Conservation (phyloP, 2,797 vertebrate genomes). For the Jordanella pulchra region DNA sequence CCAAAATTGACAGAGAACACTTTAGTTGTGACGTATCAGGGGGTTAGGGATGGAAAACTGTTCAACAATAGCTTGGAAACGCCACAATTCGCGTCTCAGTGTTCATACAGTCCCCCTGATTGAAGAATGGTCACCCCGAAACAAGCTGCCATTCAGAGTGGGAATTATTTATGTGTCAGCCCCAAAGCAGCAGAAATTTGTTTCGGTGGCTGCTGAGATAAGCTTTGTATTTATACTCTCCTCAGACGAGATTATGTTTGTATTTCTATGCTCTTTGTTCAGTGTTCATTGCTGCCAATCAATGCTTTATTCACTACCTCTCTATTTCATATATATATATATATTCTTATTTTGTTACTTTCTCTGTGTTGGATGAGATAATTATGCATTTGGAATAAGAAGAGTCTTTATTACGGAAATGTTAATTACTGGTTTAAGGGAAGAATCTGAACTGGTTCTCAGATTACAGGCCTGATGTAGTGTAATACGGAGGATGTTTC, state of each 20-base stretch:
- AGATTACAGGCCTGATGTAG: constrained; percentile 62
- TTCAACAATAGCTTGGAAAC: constrained; percentile 45
- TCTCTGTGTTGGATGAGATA: constrained; percentile 48
- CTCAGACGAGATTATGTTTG: constrained; percentile 43
- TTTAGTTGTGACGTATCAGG: constrained; percentile 28
- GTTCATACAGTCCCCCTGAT: constrained; percentile 26
- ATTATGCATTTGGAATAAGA: constrained; percentile 59
- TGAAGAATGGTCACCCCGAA: constrained; percentile 29
- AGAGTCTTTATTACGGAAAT: constrained; percentile 33
- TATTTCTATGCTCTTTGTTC: constrained; percentile 48
- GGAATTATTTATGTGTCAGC: constrained; percentile 46
- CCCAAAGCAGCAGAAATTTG: constrained; percentile 39
- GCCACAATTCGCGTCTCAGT: constrained; percentile 24
- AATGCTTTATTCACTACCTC: constrained; percentile 79
- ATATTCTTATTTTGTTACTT: constrained; percentile 60
- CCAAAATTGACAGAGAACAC: constrained; percentile 39
- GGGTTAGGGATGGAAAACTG: constrained; percentile 17
- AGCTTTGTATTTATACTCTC: constrained; percentile 66
- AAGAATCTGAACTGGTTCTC: constrained; percentile 47
- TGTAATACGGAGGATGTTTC: constrained; percentile 55
- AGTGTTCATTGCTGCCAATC: constrained; percentile 64
- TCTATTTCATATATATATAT: constrained; percentile 22
- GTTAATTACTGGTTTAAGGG: constrained; percentile 39
- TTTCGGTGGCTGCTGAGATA: constrained; percentile 49
- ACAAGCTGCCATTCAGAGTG: constrained; percentile 32